phyloP scores from a whole-genome alignment of 2,113 vertebrate species.

The Zosterops japonicus region DNA sequence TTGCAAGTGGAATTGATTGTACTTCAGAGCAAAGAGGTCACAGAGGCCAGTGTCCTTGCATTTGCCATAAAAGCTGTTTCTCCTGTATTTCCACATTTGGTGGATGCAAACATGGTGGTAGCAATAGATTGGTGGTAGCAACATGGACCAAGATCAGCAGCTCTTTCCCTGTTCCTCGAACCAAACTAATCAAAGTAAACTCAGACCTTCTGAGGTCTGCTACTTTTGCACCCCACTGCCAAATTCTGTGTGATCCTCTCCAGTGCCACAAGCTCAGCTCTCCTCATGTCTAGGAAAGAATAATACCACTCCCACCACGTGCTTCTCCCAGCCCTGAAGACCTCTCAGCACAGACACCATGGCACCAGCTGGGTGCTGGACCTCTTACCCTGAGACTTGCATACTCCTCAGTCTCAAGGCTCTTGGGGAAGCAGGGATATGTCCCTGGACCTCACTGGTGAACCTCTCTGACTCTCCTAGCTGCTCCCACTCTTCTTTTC shows the following conservation, averaged over 20 bases:
- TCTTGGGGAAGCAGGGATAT: background rate
- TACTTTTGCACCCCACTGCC: background rate
- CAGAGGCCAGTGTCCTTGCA: background rate
- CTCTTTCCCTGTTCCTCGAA: background rate
- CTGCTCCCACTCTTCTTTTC: background rate
- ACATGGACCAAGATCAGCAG: background rate
- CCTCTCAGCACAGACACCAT: rapidly evolving
- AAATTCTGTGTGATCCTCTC: background rate
- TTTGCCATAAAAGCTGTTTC: background rate
- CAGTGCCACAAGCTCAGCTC: background rate
- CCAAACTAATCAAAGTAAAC: background rate
- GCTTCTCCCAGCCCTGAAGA: background rate
- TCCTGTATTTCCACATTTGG: background rate
- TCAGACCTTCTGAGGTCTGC: background rate
- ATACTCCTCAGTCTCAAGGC: background rate
- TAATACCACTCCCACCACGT: background rate
- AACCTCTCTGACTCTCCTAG: background rate
- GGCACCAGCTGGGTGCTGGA: background rate
- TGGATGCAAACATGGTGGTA: too few relatives aligned
- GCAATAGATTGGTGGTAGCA: background rate
- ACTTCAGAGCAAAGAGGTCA: background rate
- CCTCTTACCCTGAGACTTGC: background rate
- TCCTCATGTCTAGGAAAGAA: background rate
- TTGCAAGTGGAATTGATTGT: background rate
- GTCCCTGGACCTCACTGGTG: background rate